Evolutionary conservation across 2,888 invertebrate species (phyloP), one percentile per base, ranked within the genome.

Genomic region (Spodoptera picta): DNA sequence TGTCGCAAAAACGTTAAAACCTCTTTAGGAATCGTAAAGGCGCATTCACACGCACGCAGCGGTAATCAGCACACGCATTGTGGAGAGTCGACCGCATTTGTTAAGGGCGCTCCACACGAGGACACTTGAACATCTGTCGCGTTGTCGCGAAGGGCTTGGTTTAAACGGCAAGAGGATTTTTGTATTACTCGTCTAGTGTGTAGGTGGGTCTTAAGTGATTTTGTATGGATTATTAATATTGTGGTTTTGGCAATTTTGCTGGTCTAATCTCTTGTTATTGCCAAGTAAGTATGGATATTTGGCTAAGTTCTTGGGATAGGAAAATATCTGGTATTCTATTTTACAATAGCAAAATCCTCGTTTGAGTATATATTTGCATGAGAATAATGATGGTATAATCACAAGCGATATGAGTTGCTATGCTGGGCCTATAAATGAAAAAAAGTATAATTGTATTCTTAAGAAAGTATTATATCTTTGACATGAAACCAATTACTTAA

Each of bases 101-200:
- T 78, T 59, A 73, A 91, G 91, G 71, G 83, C 77, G 47, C 91
- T 91, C 70, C 75, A 86, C 75, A 81, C 77, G 79, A 91, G 89
- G 67, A 68, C 83, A 75, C 90, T 91, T 82, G 84, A 90, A 88
- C 91, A 91, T 90, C 90, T 91, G 91, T 90, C 91, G 88, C 85
- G 66, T 67, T 69, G 73, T 65, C 61, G 63, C 58, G 58, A 66
- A 70, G 72, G 75, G 79, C 78, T 77, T 75, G 77, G 71, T 79
- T 76, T 82, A 79, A 81, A 77, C 75, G 84, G 71, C 49, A 53
- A 64, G 75, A 47, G 74, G 79, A 80, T 81, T 82, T 76, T 79
- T 77, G 66, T 74, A 73, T 75, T 75, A 75, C 52, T 51, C 52
- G 65, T 59, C 57, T 77, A 54, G 36, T 68, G 63, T 66, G 45